phyloP scores from a whole-genome alignment of 1,140 invertebrate genomes.

The Drosophila oshimai region DNA sequence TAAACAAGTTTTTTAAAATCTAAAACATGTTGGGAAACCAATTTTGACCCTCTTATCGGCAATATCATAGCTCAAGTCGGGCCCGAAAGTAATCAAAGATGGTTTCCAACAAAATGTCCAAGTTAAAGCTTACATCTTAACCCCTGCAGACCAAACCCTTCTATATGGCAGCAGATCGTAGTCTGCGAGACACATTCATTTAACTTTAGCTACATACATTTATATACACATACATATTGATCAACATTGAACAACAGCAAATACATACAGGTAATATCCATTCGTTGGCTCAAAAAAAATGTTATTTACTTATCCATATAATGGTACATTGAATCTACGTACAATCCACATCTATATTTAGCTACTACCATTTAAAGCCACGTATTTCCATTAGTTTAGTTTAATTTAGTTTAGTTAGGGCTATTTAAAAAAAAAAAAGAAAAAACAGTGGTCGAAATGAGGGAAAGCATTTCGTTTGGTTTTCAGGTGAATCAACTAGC shows the following conservation, averaged over 20 bases:
- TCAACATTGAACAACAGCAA: slow-evolving; percentile 38
- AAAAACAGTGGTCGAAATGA: slow-evolving; percentile 6
- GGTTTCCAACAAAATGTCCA: too few relatives aligned
- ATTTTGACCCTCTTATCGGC: not conserved
- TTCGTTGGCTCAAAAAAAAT: slow-evolving; percentile 40
- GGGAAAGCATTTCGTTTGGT: slow-evolving; percentile 5
- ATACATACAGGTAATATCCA: slow-evolving; percentile 29
- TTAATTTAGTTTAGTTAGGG: slow-evolving; percentile 23
- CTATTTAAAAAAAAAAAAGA: slow-evolving; percentile 14
- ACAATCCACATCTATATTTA: slow-evolving; percentile 20
- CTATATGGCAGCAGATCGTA: slow-evolving; percentile 8
- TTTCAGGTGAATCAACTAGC: slow-evolving; percentile 18
- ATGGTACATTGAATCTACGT: slow-evolving; percentile 28
- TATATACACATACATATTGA: slow-evolving; percentile 17
- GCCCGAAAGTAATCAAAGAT: not conserved
- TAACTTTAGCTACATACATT: slow-evolving; percentile 33
- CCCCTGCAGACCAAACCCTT: not conserved
- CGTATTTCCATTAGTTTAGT: slow-evolving; percentile 46
- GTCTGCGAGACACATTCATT: slow-evolving; percentile 18
- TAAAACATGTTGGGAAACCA: not conserved
- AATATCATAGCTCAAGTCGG: not conserved
- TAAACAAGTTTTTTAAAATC: not conserved
- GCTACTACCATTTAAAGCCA: slow-evolving; percentile 66
- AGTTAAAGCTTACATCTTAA: too few relatives aligned
- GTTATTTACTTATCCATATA: slow-evolving; percentile 2